phyloP scores from a whole-genome alignment of 2,888 invertebrate genomes.

The Lycia hirtaria region DNA sequence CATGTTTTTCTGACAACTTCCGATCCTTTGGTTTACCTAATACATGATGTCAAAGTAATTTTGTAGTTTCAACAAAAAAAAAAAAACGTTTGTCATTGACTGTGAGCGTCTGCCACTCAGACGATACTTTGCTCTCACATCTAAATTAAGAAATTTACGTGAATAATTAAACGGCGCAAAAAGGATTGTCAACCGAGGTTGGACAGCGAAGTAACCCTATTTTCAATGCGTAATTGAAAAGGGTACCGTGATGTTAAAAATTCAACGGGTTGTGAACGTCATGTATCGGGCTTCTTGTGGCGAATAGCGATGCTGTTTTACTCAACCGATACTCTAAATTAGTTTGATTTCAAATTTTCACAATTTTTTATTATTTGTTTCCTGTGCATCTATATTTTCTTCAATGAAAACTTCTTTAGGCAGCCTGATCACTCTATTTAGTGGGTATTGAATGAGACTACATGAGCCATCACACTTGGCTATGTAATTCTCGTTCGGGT shows the following conservation, averaged over 20 bases:
- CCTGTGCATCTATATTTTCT: too few species aligned
- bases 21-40: too few species aligned
- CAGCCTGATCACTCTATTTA: too few species aligned
- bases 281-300: constrained; percentile 50
- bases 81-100: constrained; percentile 20
- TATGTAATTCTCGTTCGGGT: too few species aligned
- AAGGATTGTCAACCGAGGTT: constrained; percentile 82
- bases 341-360: neutral
- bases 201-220: constrained; percentile 79
- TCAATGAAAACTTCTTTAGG: too few species aligned
- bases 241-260: constrained; percentile 79
- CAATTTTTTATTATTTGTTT: too few species aligned
- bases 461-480: too few species aligned
- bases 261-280: constrained; percentile 73
- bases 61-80: constrained; percentile 1
- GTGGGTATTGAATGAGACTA: too few species aligned
- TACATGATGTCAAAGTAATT: neutral
- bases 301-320: constrained; percentile 20
- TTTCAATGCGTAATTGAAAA: constrained; percentile 83
- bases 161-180: constrained; percentile 81
- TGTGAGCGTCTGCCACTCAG: constrained; percentile 43
- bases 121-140: constrained; percentile 67
- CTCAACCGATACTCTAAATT: neutral
- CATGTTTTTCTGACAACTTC: too few species aligned
- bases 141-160: constrained; percentile 82